Percentiles rank a stretch among this genome's conserved stretches.
phyloP scores from a whole-genome alignment of 1,140 invertebrate genomes.

The Zaprionus ornatus region DNA sequence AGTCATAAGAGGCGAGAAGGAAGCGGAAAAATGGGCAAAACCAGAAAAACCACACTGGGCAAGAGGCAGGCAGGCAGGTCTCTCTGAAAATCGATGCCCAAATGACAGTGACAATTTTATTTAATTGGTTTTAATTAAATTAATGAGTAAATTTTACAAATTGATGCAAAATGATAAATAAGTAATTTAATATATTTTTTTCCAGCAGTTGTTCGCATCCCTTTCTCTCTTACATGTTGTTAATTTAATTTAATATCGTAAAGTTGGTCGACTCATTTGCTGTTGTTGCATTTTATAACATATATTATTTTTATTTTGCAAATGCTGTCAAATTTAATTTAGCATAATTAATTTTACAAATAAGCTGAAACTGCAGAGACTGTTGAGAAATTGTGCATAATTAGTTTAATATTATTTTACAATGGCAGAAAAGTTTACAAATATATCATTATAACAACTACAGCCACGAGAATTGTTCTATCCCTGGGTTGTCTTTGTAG shows the following conservation, averaged over 20 bases:
- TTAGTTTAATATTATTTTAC: conserved; percentile 41
- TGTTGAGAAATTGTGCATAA: conserved; percentile 29
- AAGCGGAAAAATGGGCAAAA: conserved; percentile 20
- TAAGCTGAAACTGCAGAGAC: conserved; percentile 13
- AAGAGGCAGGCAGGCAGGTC: conserved; percentile 34
- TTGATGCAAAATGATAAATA: conserved; percentile 82
- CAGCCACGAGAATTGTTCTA: background rate
- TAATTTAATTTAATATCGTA: conserved; percentile 78
- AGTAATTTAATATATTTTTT: conserved; percentile 76
- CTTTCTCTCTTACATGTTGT: conserved; percentile 29
- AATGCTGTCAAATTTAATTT: conserved; percentile 76
- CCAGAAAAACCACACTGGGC: conserved; percentile 67
- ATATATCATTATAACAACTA: background rate
- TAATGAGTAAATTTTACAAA: conserved; percentile 82
- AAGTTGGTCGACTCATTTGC: conserved; percentile 39
- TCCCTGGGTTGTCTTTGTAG: background rate
- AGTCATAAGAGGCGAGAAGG: conserved; percentile 17
- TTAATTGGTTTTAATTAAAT: conserved; percentile 83
- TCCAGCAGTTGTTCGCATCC: conserved; percentile 3
- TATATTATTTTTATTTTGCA: conserved; percentile 58
- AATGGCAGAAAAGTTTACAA: background rate
- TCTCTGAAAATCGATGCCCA: conserved; percentile 75
- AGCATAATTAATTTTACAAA: conserved; percentile 71
- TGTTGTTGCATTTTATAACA: conserved; percentile 18
- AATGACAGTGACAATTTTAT: conserved; percentile 83